Evolutionary conservation across 2,888 invertebrate genomes (phyloP), one percentile per base, ranked within the genome.

Genomic region (Marronus borbonicus): DNA sequence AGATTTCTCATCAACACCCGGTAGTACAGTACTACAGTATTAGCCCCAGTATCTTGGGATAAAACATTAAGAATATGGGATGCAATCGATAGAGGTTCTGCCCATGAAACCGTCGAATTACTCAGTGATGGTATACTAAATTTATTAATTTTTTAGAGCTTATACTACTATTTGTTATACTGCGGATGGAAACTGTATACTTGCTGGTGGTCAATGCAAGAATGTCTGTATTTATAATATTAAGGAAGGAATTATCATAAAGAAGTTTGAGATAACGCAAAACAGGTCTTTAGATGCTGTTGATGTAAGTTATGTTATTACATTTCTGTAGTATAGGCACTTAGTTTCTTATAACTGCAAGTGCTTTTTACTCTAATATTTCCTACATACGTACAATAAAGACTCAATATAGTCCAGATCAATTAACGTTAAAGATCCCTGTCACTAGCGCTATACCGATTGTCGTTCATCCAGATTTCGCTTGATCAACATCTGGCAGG

Each of bases 41-140:
- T 99, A 58, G 95, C 93, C 0, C 97, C 98, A 0, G 95, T 93
- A 2, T 97, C 98, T 28, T 99, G 99, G 98, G 99, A 99, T 89
- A 95, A 95, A 88, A 96, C 97, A 0, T 90, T 98, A 2, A 92
- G 94, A 84, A 89, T 99, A 68, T 99, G 99, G 98, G 95, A 98
- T 88, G 94, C 97, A 5, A 92, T 98, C 58, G 96, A 96, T 86
- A 92, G 90, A 83, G 95, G 94, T 78, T 93, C 94, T 0, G 92
- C 93, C 5, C 94, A 94, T 83, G 98, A 98, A 89, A 94, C 95
- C 0, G 91, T 98, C 60, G 91, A 92, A 80, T 88, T 98, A 10
- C 89, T 91, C 0, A 90, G 95, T 0, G 98, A 98, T 88, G 97
- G 94, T 0, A n/a, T n/a, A 44, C 8, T 58, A 20, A 1, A 2